Evolutionary conservation across 2,797 vertebrate species (phyloP), one percentile per base, ranked within the genome.

Genomic region (Graptemys geographica): DNA sequence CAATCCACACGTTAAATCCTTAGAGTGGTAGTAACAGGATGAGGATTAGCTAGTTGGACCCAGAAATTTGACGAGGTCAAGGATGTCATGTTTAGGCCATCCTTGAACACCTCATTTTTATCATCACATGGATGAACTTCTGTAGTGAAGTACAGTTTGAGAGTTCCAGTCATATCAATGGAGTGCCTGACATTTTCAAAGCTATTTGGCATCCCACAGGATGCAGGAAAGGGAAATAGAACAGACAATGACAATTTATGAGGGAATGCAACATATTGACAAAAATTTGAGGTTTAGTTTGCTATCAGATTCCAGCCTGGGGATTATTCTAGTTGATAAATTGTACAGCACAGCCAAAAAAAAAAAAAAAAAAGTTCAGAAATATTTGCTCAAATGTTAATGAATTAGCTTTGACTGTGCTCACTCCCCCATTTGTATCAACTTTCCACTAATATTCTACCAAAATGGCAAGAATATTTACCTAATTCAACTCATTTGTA

Each of bases 21-120:
- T 44, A 44, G 44, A 44, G 44, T 8, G 44, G 44, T 44, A 44
- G 44, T 44, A 44, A 44, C 44, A 44, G 47, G 12, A 25, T 47
- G 11, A 56, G 21, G 19, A 47, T 21, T 12, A 0, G 0, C 47
- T n/a, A 5, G 8, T 44, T 25, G 44, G 37, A 59, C 5, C 28
- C 12, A 25, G 47, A 79, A 69, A 41, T 23, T 37, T 90, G 37
- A 44, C 31, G 1, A n/a, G 44, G 3, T 5, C 47, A 59, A 91
- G 41, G 25, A 16, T 5, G 15, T 49, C 52, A 56, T n/a, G 27
- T 25, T 15, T 72, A 28, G 52, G n/a, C 5, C 51, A 55, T 3
- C 28, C 28, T 76, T 78, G n/a, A 69, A 74, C 51, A 57, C 12
- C 3, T 13, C 25, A 11, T 12, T 59, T 49, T 57, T 12, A 41